Conservation (phyloP, 1,140 invertebrate genomes). For the Odontomachus brunneus region DNA sequence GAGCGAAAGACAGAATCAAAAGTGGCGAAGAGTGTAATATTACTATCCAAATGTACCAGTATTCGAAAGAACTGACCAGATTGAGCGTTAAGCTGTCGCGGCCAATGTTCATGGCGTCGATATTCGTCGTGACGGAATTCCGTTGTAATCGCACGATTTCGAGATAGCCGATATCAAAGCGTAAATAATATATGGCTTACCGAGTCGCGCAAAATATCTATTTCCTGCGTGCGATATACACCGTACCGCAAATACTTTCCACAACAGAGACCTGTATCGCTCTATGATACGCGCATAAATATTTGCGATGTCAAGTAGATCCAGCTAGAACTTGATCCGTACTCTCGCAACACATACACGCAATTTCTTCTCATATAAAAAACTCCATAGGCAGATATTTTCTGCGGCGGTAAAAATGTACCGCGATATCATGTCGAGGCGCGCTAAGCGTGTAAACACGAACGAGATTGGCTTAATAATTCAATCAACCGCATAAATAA, state of each 20-base stretch:
- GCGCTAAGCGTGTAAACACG: no score
- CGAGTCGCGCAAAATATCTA: conserved; percentile 7
- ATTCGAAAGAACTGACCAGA: background rate
- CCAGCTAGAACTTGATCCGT: background rate
- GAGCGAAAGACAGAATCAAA: background rate
- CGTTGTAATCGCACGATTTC: background rate
- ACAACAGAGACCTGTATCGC: background rate
- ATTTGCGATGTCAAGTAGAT: conserved; percentile 39
- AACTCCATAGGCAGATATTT: background rate
- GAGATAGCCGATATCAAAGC: background rate
- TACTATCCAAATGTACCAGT: background rate
- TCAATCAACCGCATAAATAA: background rate
- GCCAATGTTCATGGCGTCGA: background rate
- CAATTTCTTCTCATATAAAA: conserved; percentile 9
- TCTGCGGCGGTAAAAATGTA: background rate
- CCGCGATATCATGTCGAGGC: background rate
- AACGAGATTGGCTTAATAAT: background rate
- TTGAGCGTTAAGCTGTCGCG: background rate
- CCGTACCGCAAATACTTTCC: conserved; percentile 5
- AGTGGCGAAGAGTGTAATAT: background rate
- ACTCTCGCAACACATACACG: background rate
- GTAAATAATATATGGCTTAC: conserved; percentile 6
- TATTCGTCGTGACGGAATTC: background rate
- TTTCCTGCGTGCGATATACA: background rate
- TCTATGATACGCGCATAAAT: conserved; percentile 19